Base-by-base conservation (phyloP, 2,888 invertebrate species). In the Polydrusus pterygomalis region DNA sequence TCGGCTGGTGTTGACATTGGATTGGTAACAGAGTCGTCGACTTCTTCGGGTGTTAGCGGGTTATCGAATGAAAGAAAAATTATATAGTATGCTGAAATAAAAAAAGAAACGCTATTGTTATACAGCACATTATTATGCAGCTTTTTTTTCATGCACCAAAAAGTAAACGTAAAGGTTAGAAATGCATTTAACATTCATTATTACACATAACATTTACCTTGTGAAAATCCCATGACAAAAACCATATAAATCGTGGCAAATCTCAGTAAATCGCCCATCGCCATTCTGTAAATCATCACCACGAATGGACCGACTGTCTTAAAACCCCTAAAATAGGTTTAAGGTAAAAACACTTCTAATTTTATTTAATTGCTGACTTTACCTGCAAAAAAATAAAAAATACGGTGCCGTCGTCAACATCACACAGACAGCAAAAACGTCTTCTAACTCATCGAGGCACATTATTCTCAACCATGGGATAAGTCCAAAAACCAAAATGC, bases 211-310 rank as follows among this genome's bases (percentile, higher is more conserved):
- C n/a, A n/a, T n/a, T n/a, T 88, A 95, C 96, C 94, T 92, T 99
- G 98, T 1, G 98, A 97, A 86, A 99, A 99, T 74, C 97, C 97
- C 92, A 98, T 94, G 6, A 99, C 96, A 86, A 99, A 99, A 3
- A 99, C 97, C 78, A 97, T 89, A 86, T 99, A 99, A 85, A 99
- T 99, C 62, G 95, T 94, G 77, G 98, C 97, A 87, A 99, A 99
- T 79, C 99, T 91, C 30, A 98, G 89, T 38, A 99, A 90, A 88
- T 99, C 99, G 71, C 98, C 97, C 92, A 95, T 95, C 63, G 99
- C 95, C 97, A 99, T 99, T 79, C 98, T 92, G 88, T 99, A 99
- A 82, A 99, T 97, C 98, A 99, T 99, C 81, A 98, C 97, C n/a
- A 99, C 99, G 91, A 99, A 99, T 0, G 99, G 99, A 3, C 99